phyloP scores from a whole-genome alignment of 92 coral and sea anemone genomes.

The Heliopora coerulea region DNA sequence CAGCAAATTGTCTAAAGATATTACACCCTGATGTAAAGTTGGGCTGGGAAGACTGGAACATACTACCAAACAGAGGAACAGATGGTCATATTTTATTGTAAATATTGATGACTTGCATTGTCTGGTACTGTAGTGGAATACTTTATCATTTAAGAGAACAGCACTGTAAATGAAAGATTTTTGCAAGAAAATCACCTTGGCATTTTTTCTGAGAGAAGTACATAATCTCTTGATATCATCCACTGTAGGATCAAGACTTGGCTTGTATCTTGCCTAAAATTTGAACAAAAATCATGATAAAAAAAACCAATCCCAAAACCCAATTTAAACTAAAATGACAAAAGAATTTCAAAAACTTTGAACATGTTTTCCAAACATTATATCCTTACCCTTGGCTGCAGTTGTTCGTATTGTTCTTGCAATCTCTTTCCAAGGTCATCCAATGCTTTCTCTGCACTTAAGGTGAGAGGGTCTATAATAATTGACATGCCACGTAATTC shows the following conservation, averaged over 20 bases:
- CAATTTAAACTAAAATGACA: too few species aligned
- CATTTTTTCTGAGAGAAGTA: conserved; percentile 87
- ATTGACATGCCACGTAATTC: background rate
- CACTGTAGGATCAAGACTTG: conserved; percentile 89
- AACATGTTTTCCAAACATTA: too few species aligned
- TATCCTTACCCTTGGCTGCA: conserved; percentile 94
- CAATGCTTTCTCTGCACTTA: conserved; percentile 82
- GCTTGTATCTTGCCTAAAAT: conserved; percentile 89
- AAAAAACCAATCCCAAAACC: too few species aligned
- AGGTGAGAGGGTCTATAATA: conserved; percentile 68
- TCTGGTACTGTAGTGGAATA: too few species aligned
- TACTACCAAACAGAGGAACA: too few species aligned
- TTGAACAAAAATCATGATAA: background rate
- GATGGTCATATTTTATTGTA: too few species aligned
- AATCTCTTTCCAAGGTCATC: conserved; percentile 86
- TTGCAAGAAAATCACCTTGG: conserved; percentile 80
- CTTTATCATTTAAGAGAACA: too few species aligned
- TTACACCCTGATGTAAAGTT: too few species aligned
- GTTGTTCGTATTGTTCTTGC: conserved; percentile 95
- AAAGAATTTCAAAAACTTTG: too few species aligned
- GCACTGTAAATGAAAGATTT: too few species aligned
- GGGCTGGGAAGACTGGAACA: too few species aligned
- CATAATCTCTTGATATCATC: conserved; percentile 94
- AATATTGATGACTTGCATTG: too few species aligned
- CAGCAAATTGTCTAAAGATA: background rate